Percentiles rank a stretch among this genome's conserved stretches.
These are phyloP conservation scores for Drosophila limbata DNA, from an alignment of 2,888 invertebrate species.

Conservation along the genomic window DNA sequence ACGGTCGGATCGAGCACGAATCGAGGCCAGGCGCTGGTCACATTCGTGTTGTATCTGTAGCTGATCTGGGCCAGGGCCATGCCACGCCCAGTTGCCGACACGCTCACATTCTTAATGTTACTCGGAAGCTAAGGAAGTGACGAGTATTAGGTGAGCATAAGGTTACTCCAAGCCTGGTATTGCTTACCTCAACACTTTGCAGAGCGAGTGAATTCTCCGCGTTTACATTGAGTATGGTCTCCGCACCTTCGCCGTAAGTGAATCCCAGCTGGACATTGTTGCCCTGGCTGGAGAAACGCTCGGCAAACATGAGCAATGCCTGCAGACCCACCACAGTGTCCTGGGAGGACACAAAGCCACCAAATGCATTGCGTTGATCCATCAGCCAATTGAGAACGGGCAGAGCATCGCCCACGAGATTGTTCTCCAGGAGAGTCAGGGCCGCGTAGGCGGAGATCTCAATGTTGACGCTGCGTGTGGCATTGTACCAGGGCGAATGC, in stretches of 20 bases:
- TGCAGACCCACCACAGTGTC: slow-evolving; percentile 91
- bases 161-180: no score
- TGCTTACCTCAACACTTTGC: slow-evolving; percentile 90
- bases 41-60: slow-evolving; percentile 93
- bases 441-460: slow-evolving; percentile 96
- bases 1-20: slow-evolving; percentile 95
- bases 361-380: slow-evolving; percentile 88
- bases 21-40: slow-evolving; percentile 94
- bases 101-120: slow-evolving; percentile 88
- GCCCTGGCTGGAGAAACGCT: slow-evolving; percentile 86
- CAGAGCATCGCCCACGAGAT: slow-evolving; percentile 84
- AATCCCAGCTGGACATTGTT: slow-evolving; percentile 87
- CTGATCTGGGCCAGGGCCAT: slow-evolving; percentile 92
- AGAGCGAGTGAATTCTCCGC: slow-evolving; percentile 92
- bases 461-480: slow-evolving; percentile 89
- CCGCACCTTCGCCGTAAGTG: slow-evolving; percentile 86
- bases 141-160: background rate
- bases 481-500: slow-evolving; percentile 89
- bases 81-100: slow-evolving; percentile 93
- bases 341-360: slow-evolving; percentile 92
- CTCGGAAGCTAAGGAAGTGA: slow-evolving; percentile 73
- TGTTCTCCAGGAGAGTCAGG: slow-evolving; percentile 88
- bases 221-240: slow-evolving; percentile 89
- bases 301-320: slow-evolving; percentile 87
- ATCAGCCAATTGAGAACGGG: slow-evolving; percentile 91